Evolutionary conservation across 2,113 vertebrate genomes (phyloP), one percentile per base, ranked within the genome.

Genomic region (Bungarus multicinctus): DNA sequence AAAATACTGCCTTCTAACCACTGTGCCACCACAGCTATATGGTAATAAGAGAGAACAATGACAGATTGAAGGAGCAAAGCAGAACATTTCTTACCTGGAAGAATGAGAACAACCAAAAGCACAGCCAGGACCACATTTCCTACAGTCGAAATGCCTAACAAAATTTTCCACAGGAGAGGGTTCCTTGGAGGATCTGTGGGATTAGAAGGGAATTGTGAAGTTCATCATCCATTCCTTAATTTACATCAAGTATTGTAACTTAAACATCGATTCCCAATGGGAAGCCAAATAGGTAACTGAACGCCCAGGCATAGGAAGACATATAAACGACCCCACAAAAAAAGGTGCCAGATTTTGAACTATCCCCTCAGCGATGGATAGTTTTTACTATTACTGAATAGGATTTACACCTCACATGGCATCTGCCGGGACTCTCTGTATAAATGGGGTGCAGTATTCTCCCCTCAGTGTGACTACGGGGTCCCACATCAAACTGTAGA

Each of bases 151-250:
- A 92, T 4, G 1, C 87, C 87, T n/a, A 88, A 27, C 27, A 87
- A 50, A 58, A 89, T 45, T 92, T 92, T 92, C 91, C 91, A 92
- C 50, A 87, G 12, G 91, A 69, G 47, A 88, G 14, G 60, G 20
- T 74, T 92, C 23, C 25, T n/a, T 0, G 50, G 23, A 74, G n/a
- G 8, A 74, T 55, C 91, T 92, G n/a, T n/a, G 87, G 87, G 25
- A 88, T 74, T 52, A 4, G 43, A 89, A 54, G 25, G 47, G 0
- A 2, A 54, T 20, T 34, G 34, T 92, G 34, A 74, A 89, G 16
- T 20, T 45, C 50, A 39, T 7, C 47, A 27, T 16, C 16, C 1
- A 1, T 54, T 3, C 3, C 55, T 53, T n/a, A 23, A 4, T 30
- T 64, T 45, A 87, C 16, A 18, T 11, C 4, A n/a, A 5, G 30